Base-by-base conservation (phyloP, 2,888 invertebrate genomes). In the Aphrophora alni region DNA sequence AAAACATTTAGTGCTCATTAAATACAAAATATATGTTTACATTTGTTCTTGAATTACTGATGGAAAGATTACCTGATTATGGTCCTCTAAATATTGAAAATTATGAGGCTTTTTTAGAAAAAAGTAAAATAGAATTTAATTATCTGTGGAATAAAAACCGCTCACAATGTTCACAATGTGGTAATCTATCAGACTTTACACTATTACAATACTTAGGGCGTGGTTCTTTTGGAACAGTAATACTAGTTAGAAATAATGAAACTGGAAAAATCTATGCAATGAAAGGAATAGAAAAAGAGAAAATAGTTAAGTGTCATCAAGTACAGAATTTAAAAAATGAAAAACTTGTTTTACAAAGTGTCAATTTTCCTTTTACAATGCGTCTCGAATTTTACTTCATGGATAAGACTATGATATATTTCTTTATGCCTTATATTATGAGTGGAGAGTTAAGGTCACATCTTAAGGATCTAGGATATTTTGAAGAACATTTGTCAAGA, bases 361-460 rank as follows among this genome's bases (percentile, higher is more conserved):
- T 98, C 83, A 91, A 91, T 83, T 98, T 97, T 89, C 97, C 98
- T 0, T 98, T 98, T 89, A 90, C 97, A 26, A 94, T 98, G 78
- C 91, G 92, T 83, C 92, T 98, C 92, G 93, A 96, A 86, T 95
- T 91, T 88, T 94, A 93, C 86, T 95, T 93, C 89, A 97, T 96
- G 90, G 96, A 97, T 87, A 95, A 95, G 87, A 93, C 93, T 83
- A 95, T 95, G 87, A 88, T 97, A 78, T 97, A 95, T 88, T 92
- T 97, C 88, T 92, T 95, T 8, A 91, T 97, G 91, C 96, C 96
- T 14, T 97, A 95, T 87, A 90, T 96, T 24, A 91, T 92, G 84
- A 97, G 97, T 7, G 97, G 97, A 1, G 97, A 97, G 89, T 93
- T 97, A 92, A 97, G 97, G 87, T 93, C 92, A 12, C 94, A 95